phyloP scores from a whole-genome alignment of 92 coral and sea anemone species.

The Palythoa caribaeorum region DNA sequence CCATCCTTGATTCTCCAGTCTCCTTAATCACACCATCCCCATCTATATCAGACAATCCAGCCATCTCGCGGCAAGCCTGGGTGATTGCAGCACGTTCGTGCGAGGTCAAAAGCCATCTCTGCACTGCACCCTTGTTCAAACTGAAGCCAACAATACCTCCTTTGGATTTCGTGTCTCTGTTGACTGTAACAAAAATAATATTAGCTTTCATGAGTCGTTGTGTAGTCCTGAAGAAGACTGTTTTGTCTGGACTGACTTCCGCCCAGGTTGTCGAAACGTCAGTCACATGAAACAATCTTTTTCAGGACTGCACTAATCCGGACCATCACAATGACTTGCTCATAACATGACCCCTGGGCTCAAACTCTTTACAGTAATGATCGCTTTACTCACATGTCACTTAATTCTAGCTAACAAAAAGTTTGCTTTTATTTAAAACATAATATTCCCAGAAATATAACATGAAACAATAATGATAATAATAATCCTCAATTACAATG shows the following conservation, averaged over 20 bases:
- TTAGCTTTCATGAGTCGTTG: slow-evolving; percentile 25
- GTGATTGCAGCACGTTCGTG: slow-evolving; percentile 72
- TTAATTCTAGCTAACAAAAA: background rate
- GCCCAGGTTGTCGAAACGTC: slow-evolving; percentile 20
- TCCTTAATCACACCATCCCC: slow-evolving; percentile 46
- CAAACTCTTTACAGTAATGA: background rate
- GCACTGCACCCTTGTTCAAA: slow-evolving; percentile 61
- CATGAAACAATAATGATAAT: background rate
- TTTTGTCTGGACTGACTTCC: slow-evolving; percentile 18
- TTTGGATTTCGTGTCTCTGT: slow-evolving; percentile 65
- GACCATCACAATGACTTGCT: slow-evolving; percentile 21
- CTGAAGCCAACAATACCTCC: too few relatives aligned
- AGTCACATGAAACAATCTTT: slow-evolving; percentile 6
- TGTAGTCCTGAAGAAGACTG: slow-evolving; percentile 16
- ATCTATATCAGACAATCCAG: slow-evolving; percentile 51
- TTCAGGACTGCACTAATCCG: slow-evolving; percentile 22
- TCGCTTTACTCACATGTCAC: background rate
- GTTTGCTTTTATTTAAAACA: background rate
- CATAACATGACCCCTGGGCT: slow-evolving; percentile 15
- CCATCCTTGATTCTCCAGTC: background rate
- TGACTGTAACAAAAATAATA: slow-evolving; percentile 42
- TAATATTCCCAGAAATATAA: background rate
- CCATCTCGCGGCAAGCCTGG: slow-evolving; percentile 71
- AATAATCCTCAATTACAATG: background rate
- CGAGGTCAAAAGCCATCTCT: slow-evolving; percentile 71